Evolutionary conservation across 2,113 vertebrate species (phyloP), one percentile per base, ranked within the genome.

Genomic region (Macheiramphus alcinus): DNA sequence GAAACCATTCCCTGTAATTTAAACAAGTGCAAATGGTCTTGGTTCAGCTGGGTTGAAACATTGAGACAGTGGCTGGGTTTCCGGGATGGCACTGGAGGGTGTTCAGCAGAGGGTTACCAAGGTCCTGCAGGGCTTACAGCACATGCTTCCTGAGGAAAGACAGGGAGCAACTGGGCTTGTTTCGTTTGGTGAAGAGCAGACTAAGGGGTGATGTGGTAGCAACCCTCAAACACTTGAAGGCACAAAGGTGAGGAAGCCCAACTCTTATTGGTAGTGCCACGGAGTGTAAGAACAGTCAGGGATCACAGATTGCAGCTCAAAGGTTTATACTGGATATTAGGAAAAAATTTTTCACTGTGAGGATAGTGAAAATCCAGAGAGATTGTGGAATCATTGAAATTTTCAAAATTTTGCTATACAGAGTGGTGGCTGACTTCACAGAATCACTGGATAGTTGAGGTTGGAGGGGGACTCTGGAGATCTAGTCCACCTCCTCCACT

Each of bases 101-200:
- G 7, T 26, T 92, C 55, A 80, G 42, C 23, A 55, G 26, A 38
- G 19, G 22, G 9, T 53, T 73, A 16, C 27, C 16, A n/a, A 66
- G 25, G 21, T 52, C 10, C 3, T 18, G 34, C 86, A 76, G 63
- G 40, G 22, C 52, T 94, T 59, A 27, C 10, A 59, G 50, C 29
- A 55, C 17, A 3, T 74, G 9, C 1, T 80, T 3, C 34, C 26
- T 22, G 21, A 31, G 27, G 16, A 56, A 20, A 63, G 5, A 21
- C 0, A 0, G 45, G 23, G 61, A 59, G 10, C 12, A 56, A 7
- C 52, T 86, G 27, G 16, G 10, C 6, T 82, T 72, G 5, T 22
- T 74, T 58, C 7, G 4, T 45, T 32, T 55, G 18, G 23, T 50
- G 47, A 84, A 74, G 47, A 78, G 40, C 55, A 27, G 45, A 34